phyloP scores from a whole-genome alignment of 2,797 vertebrate species.

The Melanotaenia nigrans region DNA sequence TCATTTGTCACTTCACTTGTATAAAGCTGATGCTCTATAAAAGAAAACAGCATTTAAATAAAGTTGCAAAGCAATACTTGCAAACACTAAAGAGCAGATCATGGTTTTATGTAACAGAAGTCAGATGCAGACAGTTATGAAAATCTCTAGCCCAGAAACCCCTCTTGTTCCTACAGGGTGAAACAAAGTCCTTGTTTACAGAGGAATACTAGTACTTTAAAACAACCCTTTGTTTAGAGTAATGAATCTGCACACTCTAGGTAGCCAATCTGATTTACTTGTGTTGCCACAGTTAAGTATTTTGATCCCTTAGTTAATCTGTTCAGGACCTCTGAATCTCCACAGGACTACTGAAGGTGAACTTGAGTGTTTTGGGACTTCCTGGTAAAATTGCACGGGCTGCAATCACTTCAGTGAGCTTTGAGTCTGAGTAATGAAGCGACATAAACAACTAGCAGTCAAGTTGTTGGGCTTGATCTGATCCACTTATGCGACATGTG shows the following conservation, averaged over 20 bases:
- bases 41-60: not conserved
- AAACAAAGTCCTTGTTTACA: conserved; percentile 52
- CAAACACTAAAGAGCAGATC: conserved; percentile 24
- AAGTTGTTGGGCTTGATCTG: conserved; percentile 29
- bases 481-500: conserved; percentile 41
- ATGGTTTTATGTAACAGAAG: conserved; percentile 51
- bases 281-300: conserved; percentile 70
- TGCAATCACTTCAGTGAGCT: conserved; percentile 49
- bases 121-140: conserved; percentile 25
- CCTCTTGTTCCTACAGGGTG: conserved; percentile 19
- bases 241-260: conserved; percentile 51
- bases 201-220: conserved; percentile 41
- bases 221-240: conserved; percentile 62
- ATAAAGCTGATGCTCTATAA: not conserved
- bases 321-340: conserved; percentile 34
- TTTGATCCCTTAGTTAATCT: conserved; percentile 67
- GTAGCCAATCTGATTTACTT: conserved; percentile 65
- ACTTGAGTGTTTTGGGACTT: conserved; percentile 55
- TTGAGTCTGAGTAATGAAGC: conserved; percentile 48
- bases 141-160: conserved; percentile 21
- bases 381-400: conserved; percentile 37
- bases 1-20: not conserved
- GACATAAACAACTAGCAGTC: conserved; percentile 49
- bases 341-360: conserved; percentile 35
- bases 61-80: conserved; percentile 16